Evolutionary conservation across 2,113 vertebrate genomes (phyloP), one percentile per base, ranked within the genome.

Genomic region (Atractosteus spatula): DNA sequence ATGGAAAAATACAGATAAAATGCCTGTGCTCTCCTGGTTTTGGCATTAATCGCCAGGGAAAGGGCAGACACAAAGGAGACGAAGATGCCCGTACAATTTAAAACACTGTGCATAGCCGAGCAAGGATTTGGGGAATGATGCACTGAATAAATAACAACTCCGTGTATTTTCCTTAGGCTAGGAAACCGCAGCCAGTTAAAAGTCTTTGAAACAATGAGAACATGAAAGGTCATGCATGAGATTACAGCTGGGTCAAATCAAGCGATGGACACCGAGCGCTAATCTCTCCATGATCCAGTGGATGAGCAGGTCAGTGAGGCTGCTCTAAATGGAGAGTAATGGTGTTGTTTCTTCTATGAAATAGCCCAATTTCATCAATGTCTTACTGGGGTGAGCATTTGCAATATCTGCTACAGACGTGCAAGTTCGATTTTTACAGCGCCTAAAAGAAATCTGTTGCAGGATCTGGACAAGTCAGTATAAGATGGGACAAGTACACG

Each of bases 261-360:
- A 45, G 61, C 47, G 29, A 17, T 68, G 47, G 69, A 71, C 72
- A 74, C 17, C 45, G 66, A 63, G 16, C 14, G 57, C 41, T 71
- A 74, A 68, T 74, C 29, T 62, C 71, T 16, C n/a, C 3, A 14
- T 10, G 57, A 66, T 44, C 69, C 72, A 10, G 66, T 56, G 59
- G 61, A 45, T 51, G 75, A 69, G 61, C 59, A 45, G 59, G 71
- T 69, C 66, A 69, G 64, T 41, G 47, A 57, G 57, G 43, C 13
- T 44, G 67, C 8, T 51, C 16, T 8, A 62, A 62, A 71, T 72
- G 45, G 63, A 57, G 62, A 67, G 69, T 54, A 12, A 67, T 55
- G 55, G 64, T 71, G 69, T 59, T 54, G 66, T 72, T 51, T 51
- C 47, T 51, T 10, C 10, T 51, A 5, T 51, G 47, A 51, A 5